phyloP scores from a whole-genome alignment of 2,888 invertebrate species.

The Empis livida region DNA sequence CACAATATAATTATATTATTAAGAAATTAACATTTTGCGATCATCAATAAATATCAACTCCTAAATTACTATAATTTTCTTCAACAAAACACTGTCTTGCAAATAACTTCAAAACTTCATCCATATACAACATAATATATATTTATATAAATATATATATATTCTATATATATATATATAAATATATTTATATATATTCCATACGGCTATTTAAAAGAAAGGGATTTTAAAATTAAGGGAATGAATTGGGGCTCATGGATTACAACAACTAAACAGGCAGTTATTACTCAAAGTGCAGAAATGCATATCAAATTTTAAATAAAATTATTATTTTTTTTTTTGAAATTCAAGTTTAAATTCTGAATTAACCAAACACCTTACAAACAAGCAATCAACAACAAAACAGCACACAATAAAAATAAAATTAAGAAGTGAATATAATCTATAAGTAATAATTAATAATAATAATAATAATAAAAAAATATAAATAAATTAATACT shows the following conservation, averaged over 20 bases:
- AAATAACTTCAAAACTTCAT: no score
- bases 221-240: no score
- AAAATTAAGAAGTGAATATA: no score
- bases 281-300: no score
- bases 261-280: no score
- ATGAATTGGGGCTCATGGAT: no score
- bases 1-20: slow-evolving; percentile 17
- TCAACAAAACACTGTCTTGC: no score
- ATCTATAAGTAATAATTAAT: background rate
- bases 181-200: no score
- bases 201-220: no score
- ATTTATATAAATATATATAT: background rate
- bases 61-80: slow-evolving; percentile 1
- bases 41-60: background rate
- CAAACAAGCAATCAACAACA: no score
- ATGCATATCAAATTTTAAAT: background rate
- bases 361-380: no score
- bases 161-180: background rate
- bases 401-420: no score
- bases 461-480: background rate
- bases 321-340: background rate
- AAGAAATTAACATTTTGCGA: background rate
- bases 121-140: slow-evolving; percentile 5
- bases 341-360: background rate
- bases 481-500: background rate